Base-by-base conservation (phyloP, 2,888 invertebrate genomes). In the Ypsolopha sequella region DNA sequence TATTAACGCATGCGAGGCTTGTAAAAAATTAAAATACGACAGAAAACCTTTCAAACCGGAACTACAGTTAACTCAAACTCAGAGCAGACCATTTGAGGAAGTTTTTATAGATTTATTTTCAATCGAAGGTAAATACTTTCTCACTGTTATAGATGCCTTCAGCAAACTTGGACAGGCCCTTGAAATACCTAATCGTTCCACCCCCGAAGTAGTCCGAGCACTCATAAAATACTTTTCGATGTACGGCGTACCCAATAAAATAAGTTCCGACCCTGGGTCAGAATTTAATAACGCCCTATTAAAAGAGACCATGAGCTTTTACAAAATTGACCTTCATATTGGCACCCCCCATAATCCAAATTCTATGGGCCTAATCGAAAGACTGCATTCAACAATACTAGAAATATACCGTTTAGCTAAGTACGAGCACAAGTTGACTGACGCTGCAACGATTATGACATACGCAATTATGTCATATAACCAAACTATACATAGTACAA, bases 281-380 rank as follows among this genome's bases (percentile, higher is more conserved):
- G 55, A 54, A 53, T 56, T 55, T 47, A 54, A 59, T 47, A 56
- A 56, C 41, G 50, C 10, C 6, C 33, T 59, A 13, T 36, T 53
- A 1, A 50, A 48, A 45, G 52, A 52, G 51, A 14, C 41, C 4
- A 38, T 51, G 47, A 46, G 1, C 24, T 48, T 57, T 8, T 52
- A 58, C 51, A 62, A 59, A 56, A 53, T 60, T 35, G 53, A 60
- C 11, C 10, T 58, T 9, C 58, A 59, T 36, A 55, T 60, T 14
- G 53, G 56, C 1, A 59, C 60, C 6, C 56, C 58, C 1, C 56
- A 61, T 45, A 60, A 56, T 24, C 58, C 60, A 0, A 60, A 53
- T 46, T 59, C 58, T 13, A 59, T 55, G 55, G 60, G 52, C 9
- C 34, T 58, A 6, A 45, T 62, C 13, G 59, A 62, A 52, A 33